Base-by-base conservation (phyloP, 2,797 vertebrate species). In the Characodon lateralis region DNA sequence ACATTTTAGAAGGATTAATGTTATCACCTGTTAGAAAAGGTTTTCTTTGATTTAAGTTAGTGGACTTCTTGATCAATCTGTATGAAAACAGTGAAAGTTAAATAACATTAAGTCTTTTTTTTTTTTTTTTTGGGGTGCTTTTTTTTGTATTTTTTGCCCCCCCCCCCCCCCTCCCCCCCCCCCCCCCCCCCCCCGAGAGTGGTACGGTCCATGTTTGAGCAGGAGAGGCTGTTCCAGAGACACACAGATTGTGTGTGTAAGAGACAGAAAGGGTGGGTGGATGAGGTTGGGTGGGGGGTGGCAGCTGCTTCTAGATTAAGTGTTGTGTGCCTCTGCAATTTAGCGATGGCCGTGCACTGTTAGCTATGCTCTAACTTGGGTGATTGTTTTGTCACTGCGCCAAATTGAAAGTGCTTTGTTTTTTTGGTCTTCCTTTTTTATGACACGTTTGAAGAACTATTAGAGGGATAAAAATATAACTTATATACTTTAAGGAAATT, bases 201-300 rank as follows among this genome's bases (percentile, higher is more conserved):
- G 91, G 92, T 92, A 84, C 71, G 72, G 84, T 83, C 91, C 92
- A 73, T 87, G 80, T 82, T 85, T 87, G 63, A 79, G 70, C 79
- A 79, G 75, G 72, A 87, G 85, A 86, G 71, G 71, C 78, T 86
- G 83, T 71, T 88, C 70, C 71, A 89, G 83, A 82, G 83, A 69
- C 77, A 68, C 74, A 43, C 8, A 46, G 31, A 48, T 43, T 69
- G 71, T 20, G 74, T 20, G 35, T 5, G 78, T 22, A 61, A 10
- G 71, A 55, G 65, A 79, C n/a, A 71, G 56, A 51, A 68, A 43
- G 24, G 71, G 78, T 58, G 77, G 72, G 5, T 72, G 12, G 51
- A 56, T 73, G 81, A 85, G 5, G 76, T 74, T 73, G 85, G 78
- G 76, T 71, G 81, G 80, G 85, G 13, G 75, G 78, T 71, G 85